A percentile compares a stretch with the other conserved stretches of the same genome.
These are phyloP conservation scores for Phymorhynchus buccinoides DNA, from an alignment of 1,140 invertebrate species.

Conservation along the genomic window DNA sequence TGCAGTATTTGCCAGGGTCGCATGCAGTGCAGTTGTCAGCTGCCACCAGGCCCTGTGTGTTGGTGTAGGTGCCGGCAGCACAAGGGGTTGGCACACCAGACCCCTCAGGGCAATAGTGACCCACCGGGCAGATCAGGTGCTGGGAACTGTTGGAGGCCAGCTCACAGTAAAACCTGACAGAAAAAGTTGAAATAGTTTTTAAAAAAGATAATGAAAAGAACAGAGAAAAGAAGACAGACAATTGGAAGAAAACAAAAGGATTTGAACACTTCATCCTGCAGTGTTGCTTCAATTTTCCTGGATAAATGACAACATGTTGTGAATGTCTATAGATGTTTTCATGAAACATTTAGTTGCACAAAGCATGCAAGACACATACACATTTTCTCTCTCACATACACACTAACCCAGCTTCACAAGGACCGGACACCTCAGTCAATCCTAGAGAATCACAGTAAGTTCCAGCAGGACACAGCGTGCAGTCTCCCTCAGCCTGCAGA, in stretches of 20 bases:
- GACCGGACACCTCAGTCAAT: constrained; percentile 57
- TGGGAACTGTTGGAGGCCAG: constrained; percentile 60
- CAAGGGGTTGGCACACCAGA: constrained; percentile 57
- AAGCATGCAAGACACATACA: not conserved
- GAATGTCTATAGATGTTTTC: too few relatives aligned
- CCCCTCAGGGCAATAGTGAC: constrained; percentile 65
- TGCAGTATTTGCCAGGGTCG: constrained; percentile 68
- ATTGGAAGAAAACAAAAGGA: too few relatives aligned
- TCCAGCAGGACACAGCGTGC: constrained; percentile 63
- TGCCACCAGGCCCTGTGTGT: constrained; percentile 60
- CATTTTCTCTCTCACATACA: not conserved
- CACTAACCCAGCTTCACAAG: constrained; percentile 64
- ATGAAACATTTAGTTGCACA: not conserved
- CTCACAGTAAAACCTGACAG: constrained; percentile 65
- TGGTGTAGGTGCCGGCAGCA: constrained; percentile 63
- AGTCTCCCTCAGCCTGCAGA: constrained; percentile 57
- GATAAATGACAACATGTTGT: too few relatives aligned
- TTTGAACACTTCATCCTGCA: too few relatives aligned
- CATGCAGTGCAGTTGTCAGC: constrained; percentile 60
- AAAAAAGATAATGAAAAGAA: not conserved
- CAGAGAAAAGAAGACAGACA: not conserved
- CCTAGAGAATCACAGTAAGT: constrained; percentile 58
- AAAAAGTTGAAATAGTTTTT: too few relatives aligned
- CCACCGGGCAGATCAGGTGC: constrained; percentile 59
- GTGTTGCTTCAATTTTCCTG: too few relatives aligned